Percentiles rank a stretch among this genome's conserved stretches.
Conservation (phyloP, 2,888 invertebrate genomes). For the Oxyscelio sp. region DNA sequence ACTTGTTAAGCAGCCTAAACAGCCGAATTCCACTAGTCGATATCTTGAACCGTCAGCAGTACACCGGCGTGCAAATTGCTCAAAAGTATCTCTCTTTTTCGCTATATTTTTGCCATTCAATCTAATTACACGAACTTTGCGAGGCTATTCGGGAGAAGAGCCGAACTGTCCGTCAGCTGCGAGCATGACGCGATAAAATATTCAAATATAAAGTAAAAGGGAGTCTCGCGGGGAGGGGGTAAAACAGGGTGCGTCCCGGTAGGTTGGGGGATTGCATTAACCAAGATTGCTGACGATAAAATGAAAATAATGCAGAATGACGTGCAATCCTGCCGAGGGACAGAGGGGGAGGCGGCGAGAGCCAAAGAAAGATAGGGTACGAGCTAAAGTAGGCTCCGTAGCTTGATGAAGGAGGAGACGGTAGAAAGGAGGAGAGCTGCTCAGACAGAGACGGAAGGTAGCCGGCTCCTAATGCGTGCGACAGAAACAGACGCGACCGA, state of each 20-base stretch:
- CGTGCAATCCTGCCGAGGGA: slow-evolving; percentile 80
- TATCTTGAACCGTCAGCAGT: neutral
- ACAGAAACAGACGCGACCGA: slow-evolving; percentile 7
- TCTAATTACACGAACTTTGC: slow-evolving; percentile 68
- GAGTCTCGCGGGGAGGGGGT: slow-evolving; percentile 69
- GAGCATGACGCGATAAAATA: slow-evolving; percentile 84
- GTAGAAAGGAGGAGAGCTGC: slow-evolving; percentile 37
- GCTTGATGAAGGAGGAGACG: slow-evolving; percentile 65
- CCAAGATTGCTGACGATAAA: slow-evolving; percentile 88
- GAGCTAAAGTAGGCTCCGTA: slow-evolving; percentile 83
- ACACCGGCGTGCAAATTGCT: slow-evolving; percentile 21
- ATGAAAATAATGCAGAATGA: slow-evolving; percentile 88
- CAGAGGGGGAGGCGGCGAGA: slow-evolving; percentile 55
- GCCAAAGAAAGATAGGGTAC: slow-evolving; percentile 83
- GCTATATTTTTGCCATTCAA: slow-evolving; percentile 57
- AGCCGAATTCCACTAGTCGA: slow-evolving; percentile 9
- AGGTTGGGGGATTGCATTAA: slow-evolving; percentile 86
- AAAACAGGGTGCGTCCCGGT: slow-evolving; percentile 59
- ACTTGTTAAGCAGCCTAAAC: too few species aligned
- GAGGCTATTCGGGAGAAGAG: slow-evolving; percentile 65
- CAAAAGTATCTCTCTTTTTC: slow-evolving; percentile 37
- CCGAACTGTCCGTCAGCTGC: slow-evolving; percentile 75
- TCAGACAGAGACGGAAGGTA: slow-evolving; percentile 35
- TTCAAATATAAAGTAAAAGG: slow-evolving; percentile 86
- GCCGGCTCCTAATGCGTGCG: slow-evolving; percentile 11